Evolutionary conservation across 2,888 invertebrate species (phyloP).

Genomic region (Formica aserva): DNA sequence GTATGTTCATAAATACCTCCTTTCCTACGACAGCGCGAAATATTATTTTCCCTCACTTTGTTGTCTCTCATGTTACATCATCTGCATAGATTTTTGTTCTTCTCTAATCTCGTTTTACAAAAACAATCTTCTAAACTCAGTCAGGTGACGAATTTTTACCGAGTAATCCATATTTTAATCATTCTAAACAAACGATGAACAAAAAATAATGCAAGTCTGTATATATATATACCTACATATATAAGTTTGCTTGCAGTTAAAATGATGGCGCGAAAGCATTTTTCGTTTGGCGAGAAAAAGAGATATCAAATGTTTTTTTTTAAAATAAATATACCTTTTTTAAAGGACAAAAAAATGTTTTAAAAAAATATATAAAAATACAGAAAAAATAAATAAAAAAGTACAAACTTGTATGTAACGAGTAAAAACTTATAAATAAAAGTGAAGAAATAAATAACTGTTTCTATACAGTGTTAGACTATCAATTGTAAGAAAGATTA

Average conservation of each 20-base stretch:
- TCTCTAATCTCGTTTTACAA: conserved; percentile 50
- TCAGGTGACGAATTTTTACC: conserved; percentile 26
- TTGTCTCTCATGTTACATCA: conserved; percentile 41
- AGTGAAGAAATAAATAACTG: too few relatives aligned
- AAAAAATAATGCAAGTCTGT: not conserved
- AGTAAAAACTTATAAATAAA: too few relatives aligned
- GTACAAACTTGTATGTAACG: too few relatives aligned
- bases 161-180: not conserved
- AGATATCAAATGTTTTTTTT: not conserved
- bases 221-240: not conserved
- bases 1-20: conserved; percentile 54
- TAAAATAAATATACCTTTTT: too few relatives aligned
- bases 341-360: too few relatives aligned
- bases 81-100: conserved; percentile 42
- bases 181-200: not conserved
- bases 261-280: not conserved
- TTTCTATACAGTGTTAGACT: too few relatives aligned
- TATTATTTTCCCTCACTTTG: conserved; percentile 14
- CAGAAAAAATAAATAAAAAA: too few relatives aligned
- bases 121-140: conserved; percentile 59
- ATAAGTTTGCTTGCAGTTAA: not conserved
- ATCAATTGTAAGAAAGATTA: too few relatives aligned
- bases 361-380: too few relatives aligned
- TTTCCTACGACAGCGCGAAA: conserved; percentile 12
- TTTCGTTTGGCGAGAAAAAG: not conserved